phyloP scores from a whole-genome alignment of 2,797 vertebrate species.

The Microctenopoma steveboyesi region DNA sequence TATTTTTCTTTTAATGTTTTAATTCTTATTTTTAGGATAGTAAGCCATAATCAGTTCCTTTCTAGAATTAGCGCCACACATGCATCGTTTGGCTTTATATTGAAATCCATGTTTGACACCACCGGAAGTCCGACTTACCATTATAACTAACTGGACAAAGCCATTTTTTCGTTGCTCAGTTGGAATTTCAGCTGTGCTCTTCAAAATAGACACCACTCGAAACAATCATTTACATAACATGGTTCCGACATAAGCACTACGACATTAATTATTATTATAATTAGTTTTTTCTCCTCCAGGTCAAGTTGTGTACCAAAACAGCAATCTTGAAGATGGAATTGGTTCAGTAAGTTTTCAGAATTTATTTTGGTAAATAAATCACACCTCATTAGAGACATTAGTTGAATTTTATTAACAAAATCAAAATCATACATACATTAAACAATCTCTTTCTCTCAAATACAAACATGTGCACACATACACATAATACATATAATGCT shows the following conservation, averaged over 20 bases:
- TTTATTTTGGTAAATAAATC: background rate
- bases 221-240: constrained; percentile 6
- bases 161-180: background rate
- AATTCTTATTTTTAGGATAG: too few species aligned
- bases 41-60: too few species aligned
- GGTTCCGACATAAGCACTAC: constrained; percentile 15
- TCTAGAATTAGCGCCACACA: too few species aligned
- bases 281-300: background rate
- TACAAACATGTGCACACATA: constrained; percentile 27
- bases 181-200: constrained; percentile 18
- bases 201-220: constrained; percentile 51
- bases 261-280: too few species aligned
- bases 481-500: constrained; percentile 6
- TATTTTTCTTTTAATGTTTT: too few species aligned
- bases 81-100: constrained; percentile 2
- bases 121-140: background rate
- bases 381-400: constrained; percentile 21
- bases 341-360: too few species aligned
- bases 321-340: background rate
- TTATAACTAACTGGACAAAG: background rate
- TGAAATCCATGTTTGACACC: background rate
- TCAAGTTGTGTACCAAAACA: background rate
- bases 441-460: background rate
- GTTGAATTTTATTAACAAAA: constrained; percentile 55
- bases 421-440: constrained; percentile 3